Percentiles rank a stretch among this genome's conserved stretches.
These are phyloP conservation scores for Euglossa dilemma DNA, from an alignment of 1,140 invertebrate genomes.

Conservation along the genomic window DNA sequence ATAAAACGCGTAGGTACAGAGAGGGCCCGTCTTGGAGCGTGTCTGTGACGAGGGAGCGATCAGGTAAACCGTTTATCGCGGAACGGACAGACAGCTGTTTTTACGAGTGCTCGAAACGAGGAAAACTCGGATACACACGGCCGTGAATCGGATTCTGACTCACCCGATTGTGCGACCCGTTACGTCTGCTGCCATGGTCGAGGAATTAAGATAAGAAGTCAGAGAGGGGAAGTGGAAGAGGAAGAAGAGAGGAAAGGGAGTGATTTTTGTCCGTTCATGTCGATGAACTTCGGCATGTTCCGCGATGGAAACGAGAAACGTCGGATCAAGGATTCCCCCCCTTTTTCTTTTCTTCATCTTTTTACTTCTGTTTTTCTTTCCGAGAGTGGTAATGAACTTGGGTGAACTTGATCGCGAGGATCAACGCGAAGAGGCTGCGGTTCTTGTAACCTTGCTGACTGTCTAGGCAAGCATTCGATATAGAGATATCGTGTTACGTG, in stretches of 20 bases:
- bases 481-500: neutral
- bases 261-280: no score
- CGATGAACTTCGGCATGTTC: no score
- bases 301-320: neutral
- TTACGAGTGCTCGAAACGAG: neutral
- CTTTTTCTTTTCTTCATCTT: neutral
- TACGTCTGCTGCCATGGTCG: neutral
- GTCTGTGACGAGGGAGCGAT: slow-evolving; percentile 3
- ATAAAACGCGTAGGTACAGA: neutral
- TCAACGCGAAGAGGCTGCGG: neutral
- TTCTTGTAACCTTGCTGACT: neutral
- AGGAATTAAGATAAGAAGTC: slow-evolving; percentile 35
- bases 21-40: neutral
- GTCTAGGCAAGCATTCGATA: neutral
- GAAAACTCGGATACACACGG: neutral
- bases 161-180: neutral
- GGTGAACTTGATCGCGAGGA: neutral
- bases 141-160: slow-evolving; percentile 30
- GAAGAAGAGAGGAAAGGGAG: no score
- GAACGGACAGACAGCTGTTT: neutral
- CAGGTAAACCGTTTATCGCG: slow-evolving; percentile 25
- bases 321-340: neutral
- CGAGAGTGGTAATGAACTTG: neutral
- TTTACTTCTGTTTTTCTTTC: no score
- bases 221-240: no score